Evolutionary conservation across 2,888 invertebrate species (phyloP), one percentile per base, ranked within the genome.

Genomic region (Latrodectus elegans): DNA sequence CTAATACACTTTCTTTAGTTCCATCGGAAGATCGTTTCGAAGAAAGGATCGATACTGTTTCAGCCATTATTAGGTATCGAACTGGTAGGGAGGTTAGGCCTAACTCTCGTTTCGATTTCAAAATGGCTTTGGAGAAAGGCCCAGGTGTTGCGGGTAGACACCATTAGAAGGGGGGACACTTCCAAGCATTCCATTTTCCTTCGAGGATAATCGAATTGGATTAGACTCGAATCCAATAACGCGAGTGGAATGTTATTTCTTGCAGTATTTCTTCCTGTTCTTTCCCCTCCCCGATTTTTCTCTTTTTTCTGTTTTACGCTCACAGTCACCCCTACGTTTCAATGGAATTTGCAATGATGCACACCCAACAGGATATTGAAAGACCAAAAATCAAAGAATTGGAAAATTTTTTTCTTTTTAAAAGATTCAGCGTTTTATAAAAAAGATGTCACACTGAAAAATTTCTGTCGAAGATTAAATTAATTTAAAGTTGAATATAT

Each of bases 151-250:
- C 55, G 53, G 83, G 71, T 64, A 76, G 83, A 52, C 76, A 52
- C 76, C 64, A 76, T 83, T 76, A 76, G 64, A 53, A 17, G 52
- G 55, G 65, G 67, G 74, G 38, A 73, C 55, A 60, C 73, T 67
- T 74, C 74, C 79, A 49, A 64, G 76, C 75, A 64, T 79, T 80
- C 85, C 80, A 80, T 80, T 86, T 75, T 86, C 71, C 53, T 75
- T 86, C 71, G 75, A 53, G 64, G 80, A 86, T 80, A 80, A 70
- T 86, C 85, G 85, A 86, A 86, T 86, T 86, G 80, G 85, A 86
- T 86, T 86, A 86, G 85, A 86, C 74, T 75, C 80, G 38, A 80
- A 76, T 80, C 71, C 85, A 86, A 86, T 80, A 80, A 80, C 70
- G 75, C 70, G 64, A 80, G 79, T 79, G 85, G 79, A 79, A 85